These are phyloP conservation scores for Pangasius mekongensis DNA, from an alignment of 2,797 vertebrate species.

Conservation along the genomic window DNA sequence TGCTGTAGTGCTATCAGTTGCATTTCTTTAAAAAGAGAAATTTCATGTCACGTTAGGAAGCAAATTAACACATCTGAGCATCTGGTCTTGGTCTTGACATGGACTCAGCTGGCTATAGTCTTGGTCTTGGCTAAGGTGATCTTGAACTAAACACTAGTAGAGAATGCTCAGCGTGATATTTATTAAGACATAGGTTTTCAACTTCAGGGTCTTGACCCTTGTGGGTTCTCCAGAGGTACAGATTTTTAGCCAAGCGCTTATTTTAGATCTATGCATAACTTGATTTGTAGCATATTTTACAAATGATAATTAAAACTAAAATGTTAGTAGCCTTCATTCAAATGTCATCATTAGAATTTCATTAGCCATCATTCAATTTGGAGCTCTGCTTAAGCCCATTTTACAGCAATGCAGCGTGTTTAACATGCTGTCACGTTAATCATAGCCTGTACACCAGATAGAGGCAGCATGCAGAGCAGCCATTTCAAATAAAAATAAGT, in stretches of 20 bases:
- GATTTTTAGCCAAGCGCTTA: neutral
- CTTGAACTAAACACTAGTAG: neutral
- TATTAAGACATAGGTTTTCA: neutral
- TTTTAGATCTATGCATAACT: neutral
- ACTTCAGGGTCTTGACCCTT: neutral
- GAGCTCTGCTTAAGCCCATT: neutral
- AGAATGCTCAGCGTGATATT: neutral
- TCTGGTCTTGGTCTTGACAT: neutral
- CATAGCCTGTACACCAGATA: neutral
- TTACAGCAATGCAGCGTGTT: neutral
- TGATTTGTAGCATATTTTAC: neutral
- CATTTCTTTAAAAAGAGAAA: no score
- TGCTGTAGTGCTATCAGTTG: no score
- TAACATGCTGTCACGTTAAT: neutral
- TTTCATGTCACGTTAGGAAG: no score
- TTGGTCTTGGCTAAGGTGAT: neutral
- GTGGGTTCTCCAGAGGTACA: neutral
- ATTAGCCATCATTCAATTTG: neutral
- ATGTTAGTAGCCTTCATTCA: neutral
- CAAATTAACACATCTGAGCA: no score
- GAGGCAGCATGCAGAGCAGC: neutral
- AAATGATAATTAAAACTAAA: neutral
- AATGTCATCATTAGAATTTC: neutral
- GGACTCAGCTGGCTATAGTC: neutral
- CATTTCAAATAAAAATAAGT: neutral